Evolutionary conservation across 2,888 invertebrate species (phyloP).

Genomic region (Herminia tarsipennalis): DNA sequence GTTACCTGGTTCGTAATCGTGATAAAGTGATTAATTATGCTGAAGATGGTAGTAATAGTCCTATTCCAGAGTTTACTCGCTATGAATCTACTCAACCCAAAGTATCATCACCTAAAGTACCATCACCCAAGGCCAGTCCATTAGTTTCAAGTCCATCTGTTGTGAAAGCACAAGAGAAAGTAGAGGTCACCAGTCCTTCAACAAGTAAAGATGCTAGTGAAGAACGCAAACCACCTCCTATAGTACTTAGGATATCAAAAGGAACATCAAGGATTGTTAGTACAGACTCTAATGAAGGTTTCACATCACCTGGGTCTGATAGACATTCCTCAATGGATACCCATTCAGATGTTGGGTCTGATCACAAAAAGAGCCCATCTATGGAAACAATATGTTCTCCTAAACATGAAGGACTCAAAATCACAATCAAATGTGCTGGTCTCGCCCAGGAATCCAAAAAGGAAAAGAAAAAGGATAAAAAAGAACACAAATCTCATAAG

Average conservation of each 20-base stretch:
- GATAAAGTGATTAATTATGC: slow-evolving; percentile 87
- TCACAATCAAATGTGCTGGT: slow-evolving; percentile 80
- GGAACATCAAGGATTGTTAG: slow-evolving; percentile 88
- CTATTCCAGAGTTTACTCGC: slow-evolving; percentile 75
- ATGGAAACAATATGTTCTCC: slow-evolving; percentile 79
- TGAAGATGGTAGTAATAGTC: slow-evolving; percentile 86
- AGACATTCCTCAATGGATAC: slow-evolving; percentile 80
- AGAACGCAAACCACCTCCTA: slow-evolving; percentile 89
- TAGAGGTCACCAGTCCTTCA: slow-evolving; percentile 74
- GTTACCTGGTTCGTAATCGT: slow-evolving; percentile 83
- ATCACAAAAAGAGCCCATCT: slow-evolving; percentile 74
- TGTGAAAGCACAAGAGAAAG: slow-evolving; percentile 51
- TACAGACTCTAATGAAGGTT: slow-evolving; percentile 87
- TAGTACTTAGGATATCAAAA: slow-evolving; percentile 95
- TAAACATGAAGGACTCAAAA: slow-evolving; percentile 82
- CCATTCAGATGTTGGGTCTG: slow-evolving; percentile 74
- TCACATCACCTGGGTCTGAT: slow-evolving; percentile 83
- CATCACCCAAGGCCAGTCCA: slow-evolving; percentile 79
- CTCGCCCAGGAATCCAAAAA: slow-evolving; percentile 73
- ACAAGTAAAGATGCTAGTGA: slow-evolving; percentile 79
- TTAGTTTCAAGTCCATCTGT: slow-evolving; percentile 70
- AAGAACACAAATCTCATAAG: slow-evolving; percentile 83
- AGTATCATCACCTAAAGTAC: slow-evolving; percentile 60
- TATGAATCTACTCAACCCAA: slow-evolving; percentile 63
- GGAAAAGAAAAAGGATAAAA: slow-evolving; percentile 80